Base-by-base conservation (phyloP, 30 jellyfish, hydroid and myxozoan species). In the Catostylus mosaicus region DNA sequence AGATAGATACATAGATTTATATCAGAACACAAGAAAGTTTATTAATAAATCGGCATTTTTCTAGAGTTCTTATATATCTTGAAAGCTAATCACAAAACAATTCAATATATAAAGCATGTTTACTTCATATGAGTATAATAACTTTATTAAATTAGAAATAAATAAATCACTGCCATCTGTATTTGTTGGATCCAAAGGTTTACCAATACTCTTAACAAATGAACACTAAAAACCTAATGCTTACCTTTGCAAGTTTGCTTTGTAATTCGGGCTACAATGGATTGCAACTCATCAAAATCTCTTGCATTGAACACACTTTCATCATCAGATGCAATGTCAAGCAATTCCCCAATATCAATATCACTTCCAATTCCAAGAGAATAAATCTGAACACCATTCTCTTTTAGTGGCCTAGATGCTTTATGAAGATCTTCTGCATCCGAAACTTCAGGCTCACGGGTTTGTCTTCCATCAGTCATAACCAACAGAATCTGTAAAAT, bases 301-400 rank as follows among this genome's bases (percentile, higher is more conserved):
- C 95, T 82, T 30, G 97, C 96, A 61, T 91, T 67, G 81, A 94
- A 94, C n/a, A 94, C 99, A 88, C 99, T 94, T 0, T 94, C 96
- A 72, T 94, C 99, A 73, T 94, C 99, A 57, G 99, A 85, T n/a
- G 99, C 99, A 88, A 88, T 78, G 63, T 94, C 99, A 30, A 94
- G 82, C 86, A 94, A 84, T 78, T 94, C 99, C 20, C 97, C 99
- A 73, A 94, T 88, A 65, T 94, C 96, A 82, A 88, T 87, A 73
- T 94, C 91, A 43, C 50, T 40, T 14, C 99, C 99, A 45, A 94
- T 94, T 27, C 99, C 99, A 73, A 94, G 95, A 30, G 99, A 88
- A 72, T 82, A 94, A 22, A 94, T 82, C 68, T 94, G 99, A 7
- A 88, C 96, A 31, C 97, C 97, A 33, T 30, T 54, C 35, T 94